phyloP scores from a whole-genome alignment of 2,113 vertebrate species.

The Stictonetta naevosa region DNA sequence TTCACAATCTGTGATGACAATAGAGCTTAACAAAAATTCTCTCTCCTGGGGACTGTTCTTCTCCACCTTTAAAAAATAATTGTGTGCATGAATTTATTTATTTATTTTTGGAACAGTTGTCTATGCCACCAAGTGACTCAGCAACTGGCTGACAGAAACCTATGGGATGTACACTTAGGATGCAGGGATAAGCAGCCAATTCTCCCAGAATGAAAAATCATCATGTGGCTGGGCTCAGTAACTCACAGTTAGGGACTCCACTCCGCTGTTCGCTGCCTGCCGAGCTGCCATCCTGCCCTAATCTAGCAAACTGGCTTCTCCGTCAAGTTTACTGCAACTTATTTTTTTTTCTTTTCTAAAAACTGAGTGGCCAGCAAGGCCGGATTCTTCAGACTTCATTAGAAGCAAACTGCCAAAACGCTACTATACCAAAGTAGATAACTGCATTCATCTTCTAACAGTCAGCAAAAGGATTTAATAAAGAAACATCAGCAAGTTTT shows the following conservation, averaged over 20 bases:
- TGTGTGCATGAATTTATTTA: neutral
- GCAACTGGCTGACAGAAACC: slow-evolving; percentile 46
- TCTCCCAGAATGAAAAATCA: slow-evolving; percentile 18
- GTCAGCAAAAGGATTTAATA: neutral
- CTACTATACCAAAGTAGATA: neutral
- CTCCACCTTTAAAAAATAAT: slow-evolving; percentile 31
- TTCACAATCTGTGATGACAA: slow-evolving; percentile 63
- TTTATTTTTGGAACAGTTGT: slow-evolving; percentile 44
- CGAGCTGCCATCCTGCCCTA: neutral
- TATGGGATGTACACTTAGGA: slow-evolving; percentile 33
- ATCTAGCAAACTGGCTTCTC: neutral
- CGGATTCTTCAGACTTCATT: neutral
- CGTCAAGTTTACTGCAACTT: neutral
- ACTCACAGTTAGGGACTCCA: neutral
- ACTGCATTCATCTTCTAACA: neutral
- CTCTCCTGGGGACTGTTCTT: slow-evolving; percentile 62
- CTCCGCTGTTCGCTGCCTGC: neutral
- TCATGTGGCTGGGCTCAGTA: neutral
- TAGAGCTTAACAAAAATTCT: slow-evolving; percentile 55
- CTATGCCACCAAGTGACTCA: slow-evolving; percentile 55
- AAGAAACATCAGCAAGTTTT: neutral
- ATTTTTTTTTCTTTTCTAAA: neutral
- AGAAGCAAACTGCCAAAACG: neutral
- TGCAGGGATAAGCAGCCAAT: neutral
- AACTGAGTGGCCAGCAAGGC: neutral